Base-by-base conservation (phyloP, 2,797 vertebrate species). In the Pseudopleuronectes americanus region DNA sequence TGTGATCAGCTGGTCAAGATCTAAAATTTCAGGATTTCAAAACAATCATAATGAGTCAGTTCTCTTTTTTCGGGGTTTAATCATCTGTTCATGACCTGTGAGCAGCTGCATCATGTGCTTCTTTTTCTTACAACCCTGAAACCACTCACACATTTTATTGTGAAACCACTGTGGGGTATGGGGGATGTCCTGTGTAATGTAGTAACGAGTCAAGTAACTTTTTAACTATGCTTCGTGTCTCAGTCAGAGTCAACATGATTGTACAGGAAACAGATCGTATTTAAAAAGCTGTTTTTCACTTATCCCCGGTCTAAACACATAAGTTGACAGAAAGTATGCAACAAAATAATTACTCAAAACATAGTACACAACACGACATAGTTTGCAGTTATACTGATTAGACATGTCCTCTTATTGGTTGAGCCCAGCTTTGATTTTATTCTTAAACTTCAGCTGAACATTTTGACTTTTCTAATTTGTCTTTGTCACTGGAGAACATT, bases 131-230 rank as follows among this genome's bases (percentile, higher is more conserved):
- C 63, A 79, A 78, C 79, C 69, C 81, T 48, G 47, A 64, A 67
- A 75, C 71, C 71, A 69, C 72, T 87, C 74, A 74, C 67, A 81
- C 68, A 22, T 76, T 45, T 80, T 65, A 65, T 81, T 84, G 80
- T 83, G 80, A 87, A 90, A 90, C 62, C 58, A 60, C 57, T 71
- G 63, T 0, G 70, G 76, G 73, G 70, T 88, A 74, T 56, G 73
- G 75, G 80, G 80, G 83, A 85, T 74, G 74, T 82, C 86, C 71
- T 79, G 57, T 47, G 69, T 73, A 71, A 65, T 64, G 70, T 64
- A 53, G 63, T 77, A 83, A 73, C 66, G 82, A 87, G 86, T 91
- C 90, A 91, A 75, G 76, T 84, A 83, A 65, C 85, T 52, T 75
- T 36, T 80, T 75, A 63, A 90, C 84, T 87, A 83, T 82, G 81